Base-by-base conservation (phyloP, 2,113 vertebrate species). In the Chascanopsetta lugubris region DNA sequence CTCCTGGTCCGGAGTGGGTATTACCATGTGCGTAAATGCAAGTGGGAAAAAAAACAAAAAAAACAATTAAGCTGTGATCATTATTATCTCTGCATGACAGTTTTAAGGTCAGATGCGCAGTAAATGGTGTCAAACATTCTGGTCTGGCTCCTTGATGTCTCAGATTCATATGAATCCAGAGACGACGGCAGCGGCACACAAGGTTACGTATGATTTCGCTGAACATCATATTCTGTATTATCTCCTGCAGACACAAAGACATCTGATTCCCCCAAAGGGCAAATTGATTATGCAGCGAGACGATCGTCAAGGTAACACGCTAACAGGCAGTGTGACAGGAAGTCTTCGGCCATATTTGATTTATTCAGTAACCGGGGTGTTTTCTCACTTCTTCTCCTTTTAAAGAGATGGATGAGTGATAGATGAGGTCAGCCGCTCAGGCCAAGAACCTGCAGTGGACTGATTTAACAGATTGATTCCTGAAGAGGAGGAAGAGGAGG, bases 381-480 rank as follows among this genome's bases (percentile, higher is more conserved):
- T 48, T 18, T 6, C 12, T 65, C 22, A 60, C 8, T 59, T 15
- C 49, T 53, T 43, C n/a, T 58, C 50, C n/a, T n/a, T 50, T 61
- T 59, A 77, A 57, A 61, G 38, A 8, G 50, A 63, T 45, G 45
- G 32, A 80, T 55, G 61, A 53, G 56, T 85, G 78, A 82, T 21
- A 32, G 49, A 85, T 24, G n/a, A 13, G 45, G 32, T 59, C 43
- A 59, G 17, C 32, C 55, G 30, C 66, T 67, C 6, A 42, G 67
- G 46, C 48, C 50, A 6, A 8, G 46, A 72, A 49, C 62, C 54
- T 38, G 57, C 54, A 62, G 61, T 25, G 0, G 75, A 79, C 70
- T 64, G 74, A 84, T 83, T 83, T 77, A 75, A 58, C 60, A 55
- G 63, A 88, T 86, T 75, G 87, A 91, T 90, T 89, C 75, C 61